A percentile compares a stretch with the other conserved stretches of the same genome.
Conservation (phyloP, 2,888 invertebrate genomes). For the Deroplatys truncata region DNA sequence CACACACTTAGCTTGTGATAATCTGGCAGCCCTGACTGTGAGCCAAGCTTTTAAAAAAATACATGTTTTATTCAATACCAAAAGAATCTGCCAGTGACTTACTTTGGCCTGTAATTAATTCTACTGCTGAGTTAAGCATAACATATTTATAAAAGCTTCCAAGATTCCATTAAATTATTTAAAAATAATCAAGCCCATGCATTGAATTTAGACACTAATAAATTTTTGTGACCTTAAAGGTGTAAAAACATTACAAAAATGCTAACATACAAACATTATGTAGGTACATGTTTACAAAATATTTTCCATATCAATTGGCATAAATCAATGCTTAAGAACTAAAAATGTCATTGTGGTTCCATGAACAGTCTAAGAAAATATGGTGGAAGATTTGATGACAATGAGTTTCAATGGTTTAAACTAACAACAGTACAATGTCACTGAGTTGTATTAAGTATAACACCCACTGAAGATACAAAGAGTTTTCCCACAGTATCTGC, state of each 20-base stretch:
- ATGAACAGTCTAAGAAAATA: slow-evolving; percentile 7
- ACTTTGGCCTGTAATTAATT: neutral
- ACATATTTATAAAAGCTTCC: neutral
- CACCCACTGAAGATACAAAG: slow-evolving; percentile 5
- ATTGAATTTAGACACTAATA: neutral
- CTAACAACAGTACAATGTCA: slow-evolving; percentile 6
- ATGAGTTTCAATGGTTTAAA: neutral
- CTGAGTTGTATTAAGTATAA: slow-evolving; percentile 1
- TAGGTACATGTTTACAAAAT: neutral
- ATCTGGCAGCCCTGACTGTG: neutral
- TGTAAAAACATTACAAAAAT: slow-evolving; percentile 3
- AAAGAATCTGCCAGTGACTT: neutral
- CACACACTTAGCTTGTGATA: too few relatives aligned
- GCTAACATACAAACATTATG: neutral
- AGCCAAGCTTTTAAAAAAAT: neutral
- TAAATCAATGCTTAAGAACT: neutral
- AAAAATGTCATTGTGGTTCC: neutral
- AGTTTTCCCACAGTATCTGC: slow-evolving; percentile 23
- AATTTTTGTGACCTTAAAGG: neutral
- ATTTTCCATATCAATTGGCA: neutral
- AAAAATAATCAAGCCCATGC: neutral
- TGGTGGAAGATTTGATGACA: slow-evolving; percentile 9
- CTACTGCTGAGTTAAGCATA: neutral
- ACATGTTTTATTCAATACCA: neutral
- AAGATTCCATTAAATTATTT: neutral